Evolutionary conservation across 2,888 invertebrate species (phyloP).

Genomic region (Mythimna ferrago): DNA sequence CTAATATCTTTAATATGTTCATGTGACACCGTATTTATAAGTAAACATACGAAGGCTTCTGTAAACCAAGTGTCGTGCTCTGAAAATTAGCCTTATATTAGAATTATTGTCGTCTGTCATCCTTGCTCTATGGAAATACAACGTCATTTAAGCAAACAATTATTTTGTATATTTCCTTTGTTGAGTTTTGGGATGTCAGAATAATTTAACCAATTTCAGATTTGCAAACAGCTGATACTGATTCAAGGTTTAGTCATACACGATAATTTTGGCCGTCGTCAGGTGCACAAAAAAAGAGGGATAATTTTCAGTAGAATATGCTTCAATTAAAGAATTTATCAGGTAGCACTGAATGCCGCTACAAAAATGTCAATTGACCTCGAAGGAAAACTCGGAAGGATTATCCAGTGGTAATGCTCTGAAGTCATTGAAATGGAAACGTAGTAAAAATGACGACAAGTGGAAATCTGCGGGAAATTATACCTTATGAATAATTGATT

Average conservation of each 20-base stretch:
- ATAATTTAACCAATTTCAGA: background rate
- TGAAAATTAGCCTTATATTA: slow-evolving; percentile 82
- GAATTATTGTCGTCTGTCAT: slow-evolving; percentile 73
- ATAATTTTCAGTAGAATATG: background rate
- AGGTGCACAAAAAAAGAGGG: background rate
- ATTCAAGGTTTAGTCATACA: background rate
- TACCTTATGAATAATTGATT: slow-evolving; percentile 41
- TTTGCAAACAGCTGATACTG: background rate
- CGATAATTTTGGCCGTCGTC: too few relatives aligned
- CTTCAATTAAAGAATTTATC: too few relatives aligned
- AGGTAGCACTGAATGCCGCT: background rate
- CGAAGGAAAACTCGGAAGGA: slow-evolving; percentile 1
- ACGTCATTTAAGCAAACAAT: slow-evolving; percentile 36
- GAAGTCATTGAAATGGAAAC: slow-evolving; percentile 26
- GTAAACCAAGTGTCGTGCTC: slow-evolving; percentile 75
- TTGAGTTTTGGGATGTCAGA: background rate
- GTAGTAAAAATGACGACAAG: slow-evolving; percentile 9
- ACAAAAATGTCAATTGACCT: background rate
- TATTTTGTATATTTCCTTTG: slow-evolving; percentile 34
- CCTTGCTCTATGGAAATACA: slow-evolving; percentile 60
- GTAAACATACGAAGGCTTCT: slow-evolving; percentile 70
- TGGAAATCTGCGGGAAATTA: slow-evolving; percentile 36
- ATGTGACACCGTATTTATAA: slow-evolving; percentile 70
- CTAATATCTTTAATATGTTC: slow-evolving; percentile 57
- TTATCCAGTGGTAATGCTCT: slow-evolving; percentile 13